Conservation (phyloP, 2,797 vertebrate species). For the Oryzias dopingdopingensis region DNA sequence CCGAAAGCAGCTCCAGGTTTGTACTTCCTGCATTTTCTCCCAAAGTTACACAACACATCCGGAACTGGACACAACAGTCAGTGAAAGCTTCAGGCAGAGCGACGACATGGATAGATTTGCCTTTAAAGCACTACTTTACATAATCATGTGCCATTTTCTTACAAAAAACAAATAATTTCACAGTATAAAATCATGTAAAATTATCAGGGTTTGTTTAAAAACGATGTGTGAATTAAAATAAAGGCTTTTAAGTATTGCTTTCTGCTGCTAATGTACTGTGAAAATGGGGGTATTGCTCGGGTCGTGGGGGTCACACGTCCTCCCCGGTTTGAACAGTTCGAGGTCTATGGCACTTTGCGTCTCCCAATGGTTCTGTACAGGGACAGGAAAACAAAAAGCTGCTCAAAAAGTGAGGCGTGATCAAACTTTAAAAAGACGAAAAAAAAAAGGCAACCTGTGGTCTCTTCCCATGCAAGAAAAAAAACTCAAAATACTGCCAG, state of each 20-base stretch:
- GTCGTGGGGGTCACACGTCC: slow-evolving; percentile 68
- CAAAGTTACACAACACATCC: slow-evolving; percentile 8
- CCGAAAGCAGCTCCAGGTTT: too few relatives aligned
- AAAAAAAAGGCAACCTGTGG: slow-evolving; percentile 85
- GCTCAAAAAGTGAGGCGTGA: slow-evolving; percentile 38
- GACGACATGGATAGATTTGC: slow-evolving; percentile 52
- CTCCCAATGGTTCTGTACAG: slow-evolving; percentile 67
- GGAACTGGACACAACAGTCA: slow-evolving; percentile 31
- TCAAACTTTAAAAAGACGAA: slow-evolving; percentile 52
- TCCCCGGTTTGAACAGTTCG: slow-evolving; percentile 83
- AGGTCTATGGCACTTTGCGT: slow-evolving; percentile 91
- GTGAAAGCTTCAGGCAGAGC: slow-evolving; percentile 38
- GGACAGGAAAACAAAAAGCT: slow-evolving; percentile 20
- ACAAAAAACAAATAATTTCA: slow-evolving; percentile 56
- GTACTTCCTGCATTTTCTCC: too few relatives aligned
- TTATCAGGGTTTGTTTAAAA: slow-evolving; percentile 86
- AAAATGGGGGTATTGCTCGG: slow-evolving; percentile 84
- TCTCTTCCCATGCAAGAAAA: slow-evolving; percentile 66
- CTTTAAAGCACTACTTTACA: slow-evolving; percentile 51
- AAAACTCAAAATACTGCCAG: slow-evolving; percentile 74
- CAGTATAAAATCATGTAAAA: slow-evolving; percentile 82
- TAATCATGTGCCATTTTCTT: slow-evolving; percentile 63
- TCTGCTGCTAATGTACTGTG: slow-evolving; percentile 67
- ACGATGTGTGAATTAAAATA: slow-evolving; percentile 71
- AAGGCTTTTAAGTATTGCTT: slow-evolving; percentile 80